These are phyloP conservation scores for Pammene fasciana DNA, from an alignment of 2,888 invertebrate genomes.

Conservation along the genomic window DNA sequence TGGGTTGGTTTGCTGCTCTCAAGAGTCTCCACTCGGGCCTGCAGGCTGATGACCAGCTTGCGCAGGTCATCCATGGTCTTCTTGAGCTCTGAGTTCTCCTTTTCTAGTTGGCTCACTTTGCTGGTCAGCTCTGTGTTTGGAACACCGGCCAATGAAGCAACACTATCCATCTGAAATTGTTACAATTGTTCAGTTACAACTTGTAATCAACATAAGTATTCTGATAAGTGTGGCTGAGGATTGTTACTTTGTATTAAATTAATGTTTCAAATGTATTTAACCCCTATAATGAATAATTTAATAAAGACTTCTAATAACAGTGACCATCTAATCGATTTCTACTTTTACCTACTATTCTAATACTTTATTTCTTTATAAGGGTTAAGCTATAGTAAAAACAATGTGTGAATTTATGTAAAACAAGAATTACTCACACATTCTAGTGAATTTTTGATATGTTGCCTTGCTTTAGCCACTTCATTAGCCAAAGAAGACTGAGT, in stretches of 20 bases:
- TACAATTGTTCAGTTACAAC: neutral
- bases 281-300: conserved; percentile 16
- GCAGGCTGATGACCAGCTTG: conserved; percentile 75
- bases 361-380: conserved; percentile 24
- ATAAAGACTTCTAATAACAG: neutral
- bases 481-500: conserved; percentile 87
- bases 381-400: conserved; percentile 30
- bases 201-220: neutral
- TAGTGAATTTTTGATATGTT: conserved; percentile 90
- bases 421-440: conserved; percentile 85
- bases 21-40: conserved; percentile 71
- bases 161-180: conserved; percentile 85
- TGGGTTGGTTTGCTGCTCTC: conserved; percentile 56
- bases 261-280: conserved; percentile 3
- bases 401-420: conserved; percentile 54
- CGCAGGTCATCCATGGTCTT: conserved; percentile 75
- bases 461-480: conserved; percentile 93
- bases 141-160: conserved; percentile 82
- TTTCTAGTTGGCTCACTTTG: conserved; percentile 83
- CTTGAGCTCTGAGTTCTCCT: conserved; percentile 82
- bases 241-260: neutral
- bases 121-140: conserved; percentile 82
- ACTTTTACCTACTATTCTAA: no score
- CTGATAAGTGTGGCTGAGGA: neutral
- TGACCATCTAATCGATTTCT: neutral